Percentiles rank a stretch among this genome's conserved stretches.
phyloP scores from a whole-genome alignment of 2,888 invertebrate genomes.

The Phengaris alcon region DNA sequence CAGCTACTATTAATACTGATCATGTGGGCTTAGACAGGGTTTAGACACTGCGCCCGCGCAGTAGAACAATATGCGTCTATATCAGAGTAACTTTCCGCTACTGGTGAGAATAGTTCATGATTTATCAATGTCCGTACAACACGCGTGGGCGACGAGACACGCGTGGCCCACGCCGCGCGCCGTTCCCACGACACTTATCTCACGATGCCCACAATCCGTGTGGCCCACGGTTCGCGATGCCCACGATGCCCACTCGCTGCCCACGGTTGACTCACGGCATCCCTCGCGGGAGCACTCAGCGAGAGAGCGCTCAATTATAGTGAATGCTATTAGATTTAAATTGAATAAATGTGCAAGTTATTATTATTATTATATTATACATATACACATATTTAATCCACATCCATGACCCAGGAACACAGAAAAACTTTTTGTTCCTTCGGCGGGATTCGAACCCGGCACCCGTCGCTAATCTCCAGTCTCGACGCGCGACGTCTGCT shows the following conservation, averaged over 20 bases:
- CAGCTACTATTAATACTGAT: neutral
- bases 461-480: too few relatives aligned
- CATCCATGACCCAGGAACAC: too few relatives aligned
- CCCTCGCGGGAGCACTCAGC: slow-evolving; percentile 28
- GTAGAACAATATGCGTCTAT: neutral
- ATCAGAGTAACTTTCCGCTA: neutral
- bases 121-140: slow-evolving; percentile 32
- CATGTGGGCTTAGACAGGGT: neutral
- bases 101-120: slow-evolving; percentile 23
- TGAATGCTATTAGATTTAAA: too few relatives aligned
- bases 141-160: slow-evolving; percentile 40
- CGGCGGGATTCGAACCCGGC: too few relatives aligned
- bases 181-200: slow-evolving; percentile 75
- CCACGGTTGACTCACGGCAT: slow-evolving; percentile 44
- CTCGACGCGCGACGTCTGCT: too few relatives aligned
- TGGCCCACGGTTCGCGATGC: slow-evolving; percentile 38
- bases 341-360: too few relatives aligned
- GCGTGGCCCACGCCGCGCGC: slow-evolving; percentile 29
- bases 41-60: neutral
- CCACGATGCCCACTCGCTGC: slow-evolving; percentile 45
- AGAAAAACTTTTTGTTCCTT: too few relatives aligned
- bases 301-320: slow-evolving; percentile 16
- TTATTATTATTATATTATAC: too few relatives aligned
- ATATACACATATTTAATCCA: too few relatives aligned
- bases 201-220: slow-evolving; percentile 47